Evolutionary conservation across 1,140 invertebrate genomes (phyloP).

Genomic region (Monomorium pharaonis): DNA sequence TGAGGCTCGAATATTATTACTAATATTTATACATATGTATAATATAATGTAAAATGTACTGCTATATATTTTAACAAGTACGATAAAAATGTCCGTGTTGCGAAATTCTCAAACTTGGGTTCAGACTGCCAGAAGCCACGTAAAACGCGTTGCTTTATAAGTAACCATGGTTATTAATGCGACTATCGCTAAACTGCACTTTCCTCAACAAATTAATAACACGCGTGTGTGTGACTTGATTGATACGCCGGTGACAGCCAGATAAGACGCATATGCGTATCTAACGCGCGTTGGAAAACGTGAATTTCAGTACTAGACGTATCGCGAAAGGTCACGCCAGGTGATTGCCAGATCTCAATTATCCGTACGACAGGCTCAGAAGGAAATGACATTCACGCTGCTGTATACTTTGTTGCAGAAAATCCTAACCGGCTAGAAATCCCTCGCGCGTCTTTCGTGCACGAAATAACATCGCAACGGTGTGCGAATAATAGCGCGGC

Average conservation of each 20-base stretch:
- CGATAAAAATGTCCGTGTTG: background rate
- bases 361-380: slow-evolving; percentile 26
- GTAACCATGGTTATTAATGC: background rate
- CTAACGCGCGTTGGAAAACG: slow-evolving; percentile 6
- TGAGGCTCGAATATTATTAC: background rate
- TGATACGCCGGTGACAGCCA: slow-evolving; percentile 38
- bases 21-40: background rate
- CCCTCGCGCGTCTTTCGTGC: slow-evolving; percentile 13
- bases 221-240: background rate
- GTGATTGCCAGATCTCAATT: slow-evolving; percentile 59
- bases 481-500: slow-evolving; percentile 20
- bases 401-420: slow-evolving; percentile 39
- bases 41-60: background rate
- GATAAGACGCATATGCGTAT: slow-evolving; percentile 16
- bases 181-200: slow-evolving; percentile 3
- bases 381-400: slow-evolving; percentile 49
- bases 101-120: background rate
- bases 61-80: background rate
- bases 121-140: background rate
- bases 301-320: slow-evolving; percentile 25
- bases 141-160: background rate
- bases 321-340: slow-evolving; percentile 38
- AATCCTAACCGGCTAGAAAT: slow-evolving; percentile 16
- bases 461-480: slow-evolving; percentile 32
- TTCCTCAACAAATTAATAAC: slow-evolving; percentile 33